phyloP scores from a whole-genome alignment of 2,888 invertebrate species.

The Caenorhabditis sp. region DNA sequence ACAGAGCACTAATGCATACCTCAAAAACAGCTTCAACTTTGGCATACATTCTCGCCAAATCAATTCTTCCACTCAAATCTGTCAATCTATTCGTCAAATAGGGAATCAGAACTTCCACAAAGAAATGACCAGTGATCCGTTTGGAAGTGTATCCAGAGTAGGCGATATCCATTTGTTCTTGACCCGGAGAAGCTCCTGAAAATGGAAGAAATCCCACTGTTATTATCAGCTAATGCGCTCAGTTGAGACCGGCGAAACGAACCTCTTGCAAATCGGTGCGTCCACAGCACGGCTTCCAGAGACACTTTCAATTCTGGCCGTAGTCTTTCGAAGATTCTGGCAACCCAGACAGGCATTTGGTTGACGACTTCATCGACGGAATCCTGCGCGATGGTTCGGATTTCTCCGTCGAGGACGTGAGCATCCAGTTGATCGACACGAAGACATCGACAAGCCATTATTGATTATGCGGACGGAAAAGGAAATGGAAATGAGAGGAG shows the following conservation, averaged over 20 bases:
- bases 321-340: constrained; percentile 53
- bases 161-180: constrained; percentile 82
- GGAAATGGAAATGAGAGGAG: constrained; percentile 4
- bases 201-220: not conserved
- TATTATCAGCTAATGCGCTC: too few relatives aligned
- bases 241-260: too few relatives aligned
- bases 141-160: constrained; percentile 60
- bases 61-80: constrained; percentile 44
- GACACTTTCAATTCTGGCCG: constrained; percentile 58
- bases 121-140: constrained; percentile 59
- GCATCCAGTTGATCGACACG: constrained; percentile 78
- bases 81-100: constrained; percentile 65
- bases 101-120: constrained; percentile 65
- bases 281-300: constrained; percentile 68
- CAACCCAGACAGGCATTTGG: constrained; percentile 79
- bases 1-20: too few relatives aligned
- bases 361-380: constrained; percentile 82
- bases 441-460: constrained; percentile 71
- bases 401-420: constrained; percentile 83
- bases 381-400: constrained; percentile 79
- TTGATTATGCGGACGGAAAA: not conserved
- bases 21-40: constrained; percentile 67
- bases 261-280: constrained; percentile 54
- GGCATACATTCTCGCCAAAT: constrained; percentile 32
- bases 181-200: constrained; percentile 82